Base-by-base conservation (phyloP, 2,797 vertebrate species). In the Darevskia mixta region DNA sequence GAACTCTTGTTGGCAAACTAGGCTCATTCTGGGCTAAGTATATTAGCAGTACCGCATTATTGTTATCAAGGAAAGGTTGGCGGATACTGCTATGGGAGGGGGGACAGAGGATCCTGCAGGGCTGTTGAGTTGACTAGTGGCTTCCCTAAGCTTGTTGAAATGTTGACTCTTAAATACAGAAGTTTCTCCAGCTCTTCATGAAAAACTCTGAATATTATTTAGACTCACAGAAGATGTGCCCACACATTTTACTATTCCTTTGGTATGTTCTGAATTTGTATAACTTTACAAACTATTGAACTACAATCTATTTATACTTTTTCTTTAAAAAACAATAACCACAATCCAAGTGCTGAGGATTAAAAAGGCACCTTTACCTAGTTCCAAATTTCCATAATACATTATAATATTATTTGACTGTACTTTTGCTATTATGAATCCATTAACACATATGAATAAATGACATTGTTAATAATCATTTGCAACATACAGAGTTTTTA, bases 361-460 rank as follows among this genome's bases (percentile, higher is more conserved):
- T 95, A 94, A 95, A 93, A 93, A 77, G 84, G 87, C 93, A 89
- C 93, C 90, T 95, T 94, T 93, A 90, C 88, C 87, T 80, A 84
- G 91, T 92, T 90, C 88, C 94, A 91, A 93, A 92, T 93, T 95
- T 95, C 94, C 92, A 90, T 93, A 94, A 95, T 93, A 87, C 89
- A 71, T 80, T 1, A 0, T 83, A 92, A 94, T 94, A 93, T 94
- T 95, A 92, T 93, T 92, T 94, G 87, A 92, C 91, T 95, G 90
- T 92, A 88, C 87, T 95, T 95, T 91, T 92, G 88, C 93, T 94
- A 93, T 93, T 95, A 92, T 93, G 92, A 94, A 95, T 95, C 95
- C 93, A 94, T 95, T 96, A 92, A 78, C 92, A 91, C 80, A 95
- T 93, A 94, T 95, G 93, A 95, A 94, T 95, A 95, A 95, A 94